These are phyloP conservation scores for Notamacropus eugenii DNA, from an alignment of 2,797 vertebrate species.

Conservation along the genomic window DNA sequence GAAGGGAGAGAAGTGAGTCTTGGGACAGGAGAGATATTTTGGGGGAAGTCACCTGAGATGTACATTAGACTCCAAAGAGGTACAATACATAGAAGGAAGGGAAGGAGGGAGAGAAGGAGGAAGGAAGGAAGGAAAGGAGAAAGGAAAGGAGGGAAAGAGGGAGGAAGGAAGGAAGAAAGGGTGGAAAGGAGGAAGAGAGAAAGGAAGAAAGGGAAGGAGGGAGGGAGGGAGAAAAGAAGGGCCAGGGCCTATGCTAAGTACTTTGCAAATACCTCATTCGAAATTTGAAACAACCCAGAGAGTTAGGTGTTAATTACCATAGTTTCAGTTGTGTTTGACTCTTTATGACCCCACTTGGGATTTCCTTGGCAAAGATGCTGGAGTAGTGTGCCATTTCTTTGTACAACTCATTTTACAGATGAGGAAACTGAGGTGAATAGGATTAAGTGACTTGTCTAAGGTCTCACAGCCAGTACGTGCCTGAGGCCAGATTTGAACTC, in stretches of 20 bases:
- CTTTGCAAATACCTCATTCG: too few species aligned
- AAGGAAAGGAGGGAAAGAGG: too few species aligned
- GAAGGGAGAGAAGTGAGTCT: slow-evolving; percentile 61
- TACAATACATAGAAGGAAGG: not conserved
- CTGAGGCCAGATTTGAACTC: not conserved
- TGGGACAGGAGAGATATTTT: slow-evolving; percentile 31
- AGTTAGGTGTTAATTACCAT: too few species aligned
- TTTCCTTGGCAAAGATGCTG: not conserved
- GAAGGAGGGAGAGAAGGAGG: too few species aligned
- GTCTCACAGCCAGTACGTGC: too few species aligned
- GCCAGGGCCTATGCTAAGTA: not conserved
- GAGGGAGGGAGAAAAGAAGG: not conserved
- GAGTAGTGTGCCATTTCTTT: not conserved
- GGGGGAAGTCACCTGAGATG: not conserved
- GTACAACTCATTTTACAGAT: not conserved
- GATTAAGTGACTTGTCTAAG: not conserved
- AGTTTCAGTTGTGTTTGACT: too few species aligned
- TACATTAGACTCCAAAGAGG: not conserved
- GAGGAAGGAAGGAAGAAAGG: too few species aligned
- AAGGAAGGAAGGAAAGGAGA: not conserved
- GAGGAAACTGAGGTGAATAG: not conserved
- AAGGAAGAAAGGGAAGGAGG: too few species aligned
- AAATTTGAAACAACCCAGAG: too few species aligned
- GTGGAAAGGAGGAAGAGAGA: too few species aligned
- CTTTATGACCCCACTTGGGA: too few species aligned